These are phyloP conservation scores for Forficula auricularia DNA, from an alignment of 1,140 invertebrate species.

Conservation along the genomic window DNA sequence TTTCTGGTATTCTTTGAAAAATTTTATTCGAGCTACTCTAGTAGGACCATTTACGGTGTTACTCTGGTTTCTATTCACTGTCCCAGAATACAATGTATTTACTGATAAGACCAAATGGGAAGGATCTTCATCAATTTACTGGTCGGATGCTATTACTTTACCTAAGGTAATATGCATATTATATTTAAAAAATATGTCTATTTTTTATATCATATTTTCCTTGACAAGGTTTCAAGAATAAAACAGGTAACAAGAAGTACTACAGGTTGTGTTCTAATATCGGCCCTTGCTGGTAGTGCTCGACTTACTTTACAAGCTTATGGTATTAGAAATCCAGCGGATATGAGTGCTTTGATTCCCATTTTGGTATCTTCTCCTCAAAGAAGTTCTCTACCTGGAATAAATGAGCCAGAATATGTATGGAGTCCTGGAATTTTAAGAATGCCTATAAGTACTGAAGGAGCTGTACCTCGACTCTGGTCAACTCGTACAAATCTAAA, in stretches of 20 bases:
- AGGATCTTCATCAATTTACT: slow-evolving; percentile 21
- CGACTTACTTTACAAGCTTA: slow-evolving; percentile 29
- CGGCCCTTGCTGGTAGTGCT: slow-evolving; percentile 31
- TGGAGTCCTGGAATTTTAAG: no score
- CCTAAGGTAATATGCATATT: slow-evolving; percentile 17
- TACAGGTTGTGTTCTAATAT: slow-evolving; percentile 35
- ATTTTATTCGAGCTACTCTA: slow-evolving; percentile 26
- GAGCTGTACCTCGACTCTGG: no score
- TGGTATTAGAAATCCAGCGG: slow-evolving; percentile 29
- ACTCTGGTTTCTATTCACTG: slow-evolving; percentile 25
- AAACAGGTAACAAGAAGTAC: slow-evolving; percentile 31
- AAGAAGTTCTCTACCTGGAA: no score
- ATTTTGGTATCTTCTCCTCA: slow-evolving; percentile 11
- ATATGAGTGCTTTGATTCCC: slow-evolving; percentile 24
- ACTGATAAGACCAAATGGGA: slow-evolving; percentile 11
- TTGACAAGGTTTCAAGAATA: slow-evolving; percentile 16
- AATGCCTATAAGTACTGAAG: no score
- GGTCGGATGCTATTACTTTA: slow-evolving; percentile 29
- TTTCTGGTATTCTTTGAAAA: slow-evolving; percentile 13
- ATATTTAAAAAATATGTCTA: background rate
- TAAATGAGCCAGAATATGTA: no score
- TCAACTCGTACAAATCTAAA: no score
- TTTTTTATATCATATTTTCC: background rate
- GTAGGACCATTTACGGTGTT: slow-evolving; percentile 34
- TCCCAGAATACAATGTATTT: slow-evolving; percentile 16